A percentile compares a stretch with the other conserved stretches of the same genome.
These are phyloP conservation scores for Perognathus longimembris DNA, from an alignment of 2,113 vertebrate species.

Conservation along the genomic window DNA sequence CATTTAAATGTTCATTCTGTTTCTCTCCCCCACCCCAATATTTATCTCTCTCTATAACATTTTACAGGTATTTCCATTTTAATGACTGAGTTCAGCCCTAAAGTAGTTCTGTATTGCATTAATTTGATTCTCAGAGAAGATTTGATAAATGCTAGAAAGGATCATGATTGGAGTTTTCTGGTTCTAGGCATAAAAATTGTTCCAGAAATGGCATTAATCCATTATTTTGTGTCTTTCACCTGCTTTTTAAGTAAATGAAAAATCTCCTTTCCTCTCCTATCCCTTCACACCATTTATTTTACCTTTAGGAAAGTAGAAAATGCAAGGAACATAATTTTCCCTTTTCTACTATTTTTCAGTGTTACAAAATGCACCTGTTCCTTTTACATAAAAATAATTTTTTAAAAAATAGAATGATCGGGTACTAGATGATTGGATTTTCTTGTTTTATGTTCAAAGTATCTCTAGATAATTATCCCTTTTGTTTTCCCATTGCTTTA, in stretches of 20 bases:
- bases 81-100: background rate
- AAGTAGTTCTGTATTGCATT: background rate
- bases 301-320: background rate
- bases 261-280: background rate
- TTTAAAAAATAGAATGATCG: slow-evolving; percentile 45
- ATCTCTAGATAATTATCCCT: slow-evolving; percentile 64
- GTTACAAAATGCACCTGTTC: slow-evolving; percentile 7
- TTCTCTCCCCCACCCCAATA: background rate
- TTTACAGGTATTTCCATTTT: background rate
- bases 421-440: slow-evolving; percentile 2
- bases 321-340: background rate
- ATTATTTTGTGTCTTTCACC: background rate
- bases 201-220: background rate
- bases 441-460: background rate
- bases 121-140: background rate
- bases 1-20: background rate
- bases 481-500: slow-evolving; percentile 52
- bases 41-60: background rate
- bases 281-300: background rate
- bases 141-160: background rate
- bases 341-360: background rate
- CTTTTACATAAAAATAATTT: slow-evolving; percentile 22
- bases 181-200: background rate
- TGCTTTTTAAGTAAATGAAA: slow-evolving; percentile 26
- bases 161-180: background rate